Evolutionary conservation across 1,140 invertebrate species (phyloP), one percentile per base, ranked within the genome.

Genomic region (Fopius arisanus): DNA sequence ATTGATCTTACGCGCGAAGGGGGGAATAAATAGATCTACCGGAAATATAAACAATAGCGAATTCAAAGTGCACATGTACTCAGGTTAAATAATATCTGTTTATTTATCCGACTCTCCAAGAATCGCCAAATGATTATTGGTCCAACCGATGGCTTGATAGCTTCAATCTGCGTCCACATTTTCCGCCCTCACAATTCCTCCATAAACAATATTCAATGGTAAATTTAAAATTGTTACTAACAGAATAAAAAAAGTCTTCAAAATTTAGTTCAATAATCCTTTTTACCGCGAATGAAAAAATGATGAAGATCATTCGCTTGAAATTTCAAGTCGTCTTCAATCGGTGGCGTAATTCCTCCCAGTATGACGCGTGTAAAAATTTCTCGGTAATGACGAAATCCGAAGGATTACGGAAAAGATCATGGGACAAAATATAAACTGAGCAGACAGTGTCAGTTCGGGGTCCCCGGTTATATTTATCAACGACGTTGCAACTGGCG

Each of bases 381-480:
- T 51, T 21, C n/a, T n/a, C n/a, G 14, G 5, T 21, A 21, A 51
- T 51, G 43, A 51, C n/a, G 19, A 51, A 51, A 51, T 16, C n/a
- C 43, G 14, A 51, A 51, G 14, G 43, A 19, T 51, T 51, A 16
- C 43, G 43, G 43, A 51, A 51, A 21, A 51, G 43, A 51, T 51
- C 43, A 21, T 51, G 43, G 37, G 43, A 51, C 19, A 51, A 2
- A 5, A n/a, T 51, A 51, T 51, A 40, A 67, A n/a, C 23, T 14
- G 28, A 12, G 19, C 48, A 72, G 70, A 72, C 70, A 72, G 62
- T 72, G 70, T 72, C 40, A 48, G 67, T 33, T 29, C 43, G 37
- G 74, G 72, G 72, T 65, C 40, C 66, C 62, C 73, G 77, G 75
- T 76, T 83, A 83, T 80, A 83, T 82, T 83, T 83, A 83, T 72